These are phyloP conservation scores for Stichodactyla helianthus DNA, from an alignment of 64 coral and sea anemone genomes.

Conservation along the genomic window DNA sequence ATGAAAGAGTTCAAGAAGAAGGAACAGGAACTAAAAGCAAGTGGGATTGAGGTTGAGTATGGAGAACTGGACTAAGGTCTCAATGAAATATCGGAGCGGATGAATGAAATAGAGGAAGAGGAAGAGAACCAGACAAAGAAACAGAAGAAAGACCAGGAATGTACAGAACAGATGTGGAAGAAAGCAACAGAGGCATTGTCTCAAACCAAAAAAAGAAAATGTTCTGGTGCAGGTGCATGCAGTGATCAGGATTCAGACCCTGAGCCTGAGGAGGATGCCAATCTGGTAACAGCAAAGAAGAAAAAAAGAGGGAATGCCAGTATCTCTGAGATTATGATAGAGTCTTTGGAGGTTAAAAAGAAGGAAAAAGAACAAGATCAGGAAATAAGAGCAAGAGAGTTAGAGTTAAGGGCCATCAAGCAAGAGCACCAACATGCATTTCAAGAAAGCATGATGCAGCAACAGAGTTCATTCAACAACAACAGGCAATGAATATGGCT, in stretches of 20 bases:
- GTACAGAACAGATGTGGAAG: constrained; percentile 14
- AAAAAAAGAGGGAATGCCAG: constrained; percentile 5
- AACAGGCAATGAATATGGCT: neutral
- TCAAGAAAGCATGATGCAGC: neutral
- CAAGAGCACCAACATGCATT: constrained; percentile 2
- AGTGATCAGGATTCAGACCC: neutral
- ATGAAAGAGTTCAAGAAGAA: constrained; percentile 14
- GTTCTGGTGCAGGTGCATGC: neutral
- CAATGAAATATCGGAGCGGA: neutral
- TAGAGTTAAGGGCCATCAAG: constrained; percentile 7
- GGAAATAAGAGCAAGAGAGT: constrained; percentile 22
- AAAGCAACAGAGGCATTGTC: constrained; percentile 19
- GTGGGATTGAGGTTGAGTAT: constrained; percentile 29
- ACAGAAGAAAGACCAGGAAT: neutral
- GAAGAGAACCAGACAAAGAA: constrained; percentile 33
- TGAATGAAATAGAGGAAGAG: constrained; percentile 13
- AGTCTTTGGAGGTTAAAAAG: constrained; percentile 13
- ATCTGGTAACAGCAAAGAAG: constrained; percentile 11
- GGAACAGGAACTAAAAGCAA: constrained; percentile 23
- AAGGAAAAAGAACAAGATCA: constrained; percentile 25
- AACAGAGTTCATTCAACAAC: neutral
- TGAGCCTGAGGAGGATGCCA: constrained; percentile 12
- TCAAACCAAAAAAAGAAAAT: constrained; percentile 24
- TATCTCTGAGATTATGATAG: constrained; percentile 2
- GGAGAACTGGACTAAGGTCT: constrained; percentile 25